Evolutionary conservation across 2,888 invertebrate genomes (phyloP), one percentile per base, ranked within the genome.

Genomic region (Chrysomela aeneicollis): DNA sequence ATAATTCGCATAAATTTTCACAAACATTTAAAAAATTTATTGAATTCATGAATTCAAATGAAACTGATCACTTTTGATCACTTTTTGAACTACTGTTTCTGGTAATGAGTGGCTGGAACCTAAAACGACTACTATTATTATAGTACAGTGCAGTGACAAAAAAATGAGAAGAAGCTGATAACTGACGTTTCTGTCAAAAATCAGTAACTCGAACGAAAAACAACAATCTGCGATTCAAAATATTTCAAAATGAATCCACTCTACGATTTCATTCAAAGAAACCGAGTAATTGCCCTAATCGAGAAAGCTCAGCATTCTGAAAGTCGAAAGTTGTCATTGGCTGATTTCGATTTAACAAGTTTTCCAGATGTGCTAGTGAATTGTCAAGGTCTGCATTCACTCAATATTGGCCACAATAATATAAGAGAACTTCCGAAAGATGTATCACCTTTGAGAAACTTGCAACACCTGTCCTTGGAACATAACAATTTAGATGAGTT

Each of bases 261-360:
- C 75, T 86, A 88, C 80, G 87, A 89, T 82, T 90, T 88, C 81
- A 87, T 90, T 76, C 89, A 88, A 81, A 86, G 87, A 81, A 88
- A 89, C 78, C 88, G 89, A 76, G 87, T 89, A 77, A 79, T 89
- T 74, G 89, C 89, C 37, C 85, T 88, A 72, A 88, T 90, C 74
- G 90, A 90, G 82, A 86, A 87, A 76, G 89, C 87, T 9, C 84
- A 87, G 63, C 82, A 82, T 32, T 87, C 86, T 75, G 88, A 87
- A 79, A 85, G 87, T 47, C 85, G 86, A 61, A 84, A 86, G 66
- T 82, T 90, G 69, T 87, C 86, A 81, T 81, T 90, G 63, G 89
- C 89, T 70, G 87, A 87, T 67, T 89, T 85, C 74, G 89, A 90
- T 83, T 87, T 90, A 65, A 78, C 82, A 1, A 85, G 86, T 74